A percentile compares a stretch with the other conserved stretches of the same genome.
These are phyloP conservation scores for Melanaphis sacchari DNA, from an alignment of 1,140 invertebrate genomes.

Conservation along the genomic window DNA sequence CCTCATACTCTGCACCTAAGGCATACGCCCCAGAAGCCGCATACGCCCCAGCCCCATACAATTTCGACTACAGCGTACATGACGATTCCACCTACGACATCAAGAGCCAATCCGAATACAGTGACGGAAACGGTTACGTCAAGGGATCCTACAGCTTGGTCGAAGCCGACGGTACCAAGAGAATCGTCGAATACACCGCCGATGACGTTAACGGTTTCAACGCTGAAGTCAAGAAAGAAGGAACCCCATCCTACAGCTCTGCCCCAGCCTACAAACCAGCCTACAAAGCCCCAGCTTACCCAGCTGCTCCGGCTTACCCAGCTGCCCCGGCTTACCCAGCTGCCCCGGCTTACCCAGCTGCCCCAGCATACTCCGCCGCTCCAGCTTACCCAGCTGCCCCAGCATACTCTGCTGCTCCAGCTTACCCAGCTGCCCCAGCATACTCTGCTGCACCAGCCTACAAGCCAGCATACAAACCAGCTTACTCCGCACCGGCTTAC, in stretches of 20 bases:
- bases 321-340: conserved; percentile 58
- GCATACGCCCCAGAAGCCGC: conserved; percentile 58
- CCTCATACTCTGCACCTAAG: conserved; percentile 56
- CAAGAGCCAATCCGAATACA: conserved; percentile 62
- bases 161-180: conserved; percentile 68
- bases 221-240: conserved; percentile 69
- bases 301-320: conserved; percentile 58
- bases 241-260: conserved; percentile 57
- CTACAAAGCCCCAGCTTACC: conserved; percentile 57
- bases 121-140: conserved; percentile 63
- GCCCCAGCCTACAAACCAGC: conserved; percentile 59
- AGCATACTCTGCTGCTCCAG: conserved; percentile 54
- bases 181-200: conserved; percentile 70
- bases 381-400: conserved; percentile 46
- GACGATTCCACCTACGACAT: conserved; percentile 63
- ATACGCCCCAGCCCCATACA: conserved; percentile 62
- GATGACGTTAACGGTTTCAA: conserved; percentile 72
- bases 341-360: conserved; percentile 36
- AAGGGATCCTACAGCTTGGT: conserved; percentile 64
- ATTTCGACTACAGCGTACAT: conserved; percentile 61
- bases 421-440: conserved; percentile 57
- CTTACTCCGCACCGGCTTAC: conserved; percentile 55
- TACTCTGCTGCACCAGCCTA: conserved; percentile 58
- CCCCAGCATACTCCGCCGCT: conserved; percentile 57
- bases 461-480: conserved; percentile 58